Evolutionary conservation across 2,113 vertebrate genomes (phyloP).

Genomic region (Protobothrops mucrosquamatus): DNA sequence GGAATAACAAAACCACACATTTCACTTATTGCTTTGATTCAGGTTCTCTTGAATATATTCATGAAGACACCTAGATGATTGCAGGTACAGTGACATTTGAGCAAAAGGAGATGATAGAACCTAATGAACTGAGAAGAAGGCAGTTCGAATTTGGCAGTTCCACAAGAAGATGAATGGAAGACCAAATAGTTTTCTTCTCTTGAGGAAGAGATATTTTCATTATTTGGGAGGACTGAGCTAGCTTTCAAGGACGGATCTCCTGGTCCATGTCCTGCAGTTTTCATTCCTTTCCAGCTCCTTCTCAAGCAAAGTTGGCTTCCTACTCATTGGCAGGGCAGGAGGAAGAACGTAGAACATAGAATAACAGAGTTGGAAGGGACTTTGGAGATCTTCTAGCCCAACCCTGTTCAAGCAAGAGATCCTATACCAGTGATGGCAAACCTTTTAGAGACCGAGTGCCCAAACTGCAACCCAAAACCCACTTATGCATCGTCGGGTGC

Average conservation of each 20-base stretch:
- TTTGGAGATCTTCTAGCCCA: too few species aligned
- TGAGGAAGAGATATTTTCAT: not conserved
- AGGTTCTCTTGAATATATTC: not conserved
- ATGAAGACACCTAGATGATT: not conserved
- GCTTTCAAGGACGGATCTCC: not conserved
- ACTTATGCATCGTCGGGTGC: too few species aligned
- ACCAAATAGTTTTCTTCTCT: not conserved
- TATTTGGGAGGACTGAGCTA: not conserved
- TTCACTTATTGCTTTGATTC: not conserved
- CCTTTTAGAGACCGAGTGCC: too few species aligned
- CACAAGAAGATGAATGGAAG: not conserved
- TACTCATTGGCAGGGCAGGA: not conserved
- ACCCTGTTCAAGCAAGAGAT: too few species aligned
- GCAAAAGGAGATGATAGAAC: not conserved
- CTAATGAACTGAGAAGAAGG: not conserved
- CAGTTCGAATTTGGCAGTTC: not conserved
- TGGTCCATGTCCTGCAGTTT: not conserved
- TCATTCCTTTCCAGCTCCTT: not conserved
- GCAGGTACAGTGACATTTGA: not conserved
- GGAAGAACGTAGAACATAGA: too few species aligned
- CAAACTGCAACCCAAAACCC: too few species aligned
- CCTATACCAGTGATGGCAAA: too few species aligned
- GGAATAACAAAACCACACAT: not conserved
- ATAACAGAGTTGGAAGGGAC: not conserved
- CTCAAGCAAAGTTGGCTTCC: not conserved